Base-by-base conservation (phyloP, 2,888 invertebrate genomes). In the Junonia oenone region DNA sequence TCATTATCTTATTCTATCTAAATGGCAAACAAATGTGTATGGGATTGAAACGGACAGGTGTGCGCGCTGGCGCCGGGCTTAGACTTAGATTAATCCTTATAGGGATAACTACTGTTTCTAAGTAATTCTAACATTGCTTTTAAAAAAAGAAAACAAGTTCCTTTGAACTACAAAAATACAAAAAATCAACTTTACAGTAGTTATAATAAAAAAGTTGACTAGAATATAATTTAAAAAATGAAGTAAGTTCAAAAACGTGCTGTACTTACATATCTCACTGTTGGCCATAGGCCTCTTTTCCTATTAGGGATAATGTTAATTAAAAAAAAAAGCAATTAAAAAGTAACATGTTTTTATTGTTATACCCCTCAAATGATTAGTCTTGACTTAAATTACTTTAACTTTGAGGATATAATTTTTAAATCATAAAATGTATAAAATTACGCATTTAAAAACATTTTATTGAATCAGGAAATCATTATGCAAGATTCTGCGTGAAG, bases 401-500 rank as follows among this genome's bases (percentile, higher is more conserved):
- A n/a, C n/a, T n/a, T n/a, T n/a, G n/a, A n/a, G n/a, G n/a, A n/a
- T n/a, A n/a, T n/a, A n/a, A 22, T 22, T 31, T 31, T 31, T 9
- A 31, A 11, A 8, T 31, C 8, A 1, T 8, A 11, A 11, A 31
- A 31, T 11, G 6, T 2, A 27, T 11, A 31, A 31, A 8, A 5
- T 2, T 31, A 31, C 8, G 1, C 11, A 31, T 31, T 31, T 2
- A 4, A 11, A 19, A 38, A 17, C n/a, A 45, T 47, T 27, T 46
- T 58, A 50, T 55, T 47, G 38, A 40, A 50, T 53, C 46, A 56
- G 51, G 57, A 57, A 60, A 60, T 63, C 62, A 60, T 62, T 63
- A 63, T 60, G 65, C 64, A 65, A 65, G 68, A 70, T 68, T 69
- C 68, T 63, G 51, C 64, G 61, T 62, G 64, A 64, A 63, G 64